Evolutionary conservation across 2,113 vertebrate genomes (phyloP).

Genomic region (Ornithorhynchus anatinus): DNA sequence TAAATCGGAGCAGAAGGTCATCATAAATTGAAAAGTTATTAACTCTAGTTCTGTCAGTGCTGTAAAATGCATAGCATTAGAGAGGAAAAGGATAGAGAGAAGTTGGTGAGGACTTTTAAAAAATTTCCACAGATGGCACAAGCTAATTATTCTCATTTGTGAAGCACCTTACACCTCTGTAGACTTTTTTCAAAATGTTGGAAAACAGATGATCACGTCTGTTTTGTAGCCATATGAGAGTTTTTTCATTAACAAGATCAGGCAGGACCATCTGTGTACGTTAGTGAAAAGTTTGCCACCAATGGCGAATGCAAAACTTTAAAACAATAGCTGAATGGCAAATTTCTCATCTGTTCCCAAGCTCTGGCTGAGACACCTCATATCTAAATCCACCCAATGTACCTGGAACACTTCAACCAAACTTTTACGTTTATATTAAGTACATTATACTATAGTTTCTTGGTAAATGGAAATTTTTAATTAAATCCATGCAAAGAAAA

Average conservation of each 20-base stretch:
- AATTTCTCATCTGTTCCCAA: conserved; percentile 19
- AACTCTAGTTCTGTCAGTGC: background rate
- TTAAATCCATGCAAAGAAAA: background rate
- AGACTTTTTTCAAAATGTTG: conserved; percentile 60
- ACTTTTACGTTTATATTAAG: background rate
- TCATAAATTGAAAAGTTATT: conserved; percentile 44
- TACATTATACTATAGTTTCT: too few relatives aligned
- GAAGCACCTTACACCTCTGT: conserved; percentile 71
- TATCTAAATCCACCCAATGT: conserved; percentile 35
- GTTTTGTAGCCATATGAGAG: conserved; percentile 73
- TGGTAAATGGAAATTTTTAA: background rate
- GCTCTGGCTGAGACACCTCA: conserved; percentile 20
- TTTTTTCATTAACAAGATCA: conserved; percentile 85
- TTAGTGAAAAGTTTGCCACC: conserved; percentile 77
- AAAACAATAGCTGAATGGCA: conserved; percentile 47
- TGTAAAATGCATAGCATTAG: conserved; percentile 41
- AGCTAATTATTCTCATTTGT: conserved; percentile 72
- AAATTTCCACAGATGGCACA: conserved; percentile 66
- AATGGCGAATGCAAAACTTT: conserved; percentile 61
- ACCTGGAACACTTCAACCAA: too few relatives aligned
- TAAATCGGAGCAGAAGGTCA: conserved; percentile 50
- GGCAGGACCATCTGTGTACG: conserved; percentile 83
- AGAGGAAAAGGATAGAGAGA: conserved; percentile 27
- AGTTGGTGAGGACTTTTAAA: background rate
- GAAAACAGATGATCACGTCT: conserved; percentile 81